Conservation (phyloP, 1,140 invertebrate genomes). For the Psilanteris sp. region DNA sequence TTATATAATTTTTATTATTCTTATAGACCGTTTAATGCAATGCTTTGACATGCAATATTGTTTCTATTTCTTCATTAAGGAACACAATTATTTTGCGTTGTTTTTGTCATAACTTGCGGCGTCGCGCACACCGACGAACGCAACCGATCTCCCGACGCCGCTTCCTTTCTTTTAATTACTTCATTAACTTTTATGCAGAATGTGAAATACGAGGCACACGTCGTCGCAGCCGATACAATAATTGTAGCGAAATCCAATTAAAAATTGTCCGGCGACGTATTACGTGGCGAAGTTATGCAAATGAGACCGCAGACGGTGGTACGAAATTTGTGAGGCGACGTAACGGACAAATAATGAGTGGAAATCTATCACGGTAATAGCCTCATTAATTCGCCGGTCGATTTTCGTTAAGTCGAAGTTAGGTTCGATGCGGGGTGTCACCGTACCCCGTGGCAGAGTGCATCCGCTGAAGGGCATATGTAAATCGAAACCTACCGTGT, state of each 20-base stretch:
- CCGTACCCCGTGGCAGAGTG: conserved; percentile 18
- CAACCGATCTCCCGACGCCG: too few relatives aligned
- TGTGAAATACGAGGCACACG: too few relatives aligned
- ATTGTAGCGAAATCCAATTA: too few relatives aligned
- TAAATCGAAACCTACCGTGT: conserved; percentile 68
- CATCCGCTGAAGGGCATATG: conserved; percentile 67
- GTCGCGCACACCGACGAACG: too few relatives aligned
- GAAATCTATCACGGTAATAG: conserved; percentile 60
- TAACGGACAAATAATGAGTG: conserved; percentile 63
- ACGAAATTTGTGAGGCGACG: conserved; percentile 58
- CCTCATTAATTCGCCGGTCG: conserved; percentile 58
- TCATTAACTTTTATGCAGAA: too few relatives aligned
- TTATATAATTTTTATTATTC: conserved; percentile 49
- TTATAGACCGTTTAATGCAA: conserved; percentile 27
- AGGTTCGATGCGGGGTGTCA: conserved; percentile 44
- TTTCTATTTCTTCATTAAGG: conserved; percentile 37
- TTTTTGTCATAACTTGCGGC: too few relatives aligned
- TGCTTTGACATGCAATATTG: conserved; percentile 13
- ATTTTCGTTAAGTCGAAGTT: conserved; percentile 42
- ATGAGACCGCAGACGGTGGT: too few relatives aligned
- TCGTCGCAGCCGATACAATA: too few relatives aligned
- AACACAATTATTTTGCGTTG: conserved; percentile 12
- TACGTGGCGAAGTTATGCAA: too few relatives aligned
- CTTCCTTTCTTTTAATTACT: too few relatives aligned
- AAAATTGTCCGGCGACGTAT: too few relatives aligned